Evolutionary conservation across 2,113 vertebrate species (phyloP).

Genomic region (Sebastes schlegelii): DNA sequence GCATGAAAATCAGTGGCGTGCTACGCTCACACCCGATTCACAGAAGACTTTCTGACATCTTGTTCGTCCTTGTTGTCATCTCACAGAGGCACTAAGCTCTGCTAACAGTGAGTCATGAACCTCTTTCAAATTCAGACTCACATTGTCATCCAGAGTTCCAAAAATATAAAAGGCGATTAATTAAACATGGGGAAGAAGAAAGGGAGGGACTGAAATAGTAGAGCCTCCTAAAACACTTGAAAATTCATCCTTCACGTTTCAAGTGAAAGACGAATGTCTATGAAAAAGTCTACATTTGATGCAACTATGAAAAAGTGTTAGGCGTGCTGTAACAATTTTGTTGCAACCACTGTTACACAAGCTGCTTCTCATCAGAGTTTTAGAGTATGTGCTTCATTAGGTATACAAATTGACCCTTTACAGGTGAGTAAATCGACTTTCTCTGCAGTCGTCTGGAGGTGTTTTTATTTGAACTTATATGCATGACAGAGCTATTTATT

Average conservation of each 20-base stretch:
- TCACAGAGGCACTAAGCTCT: constrained; percentile 41
- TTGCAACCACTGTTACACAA: constrained; percentile 26
- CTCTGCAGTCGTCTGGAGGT: neutral
- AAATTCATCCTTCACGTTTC: neutral
- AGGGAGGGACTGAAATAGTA: constrained; percentile 26
- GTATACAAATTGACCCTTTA: neutral
- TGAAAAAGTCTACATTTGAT: neutral
- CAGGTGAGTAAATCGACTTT: constrained; percentile 44
- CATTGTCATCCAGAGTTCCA: constrained; percentile 49
- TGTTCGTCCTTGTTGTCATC: constrained; percentile 40
- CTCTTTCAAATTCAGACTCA: constrained; percentile 39
- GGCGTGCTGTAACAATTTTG: neutral
- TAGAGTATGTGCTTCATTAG: constrained; percentile 18
- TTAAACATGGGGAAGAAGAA: constrained; percentile 59
- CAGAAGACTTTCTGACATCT: constrained; percentile 38
- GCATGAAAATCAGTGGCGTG: constrained; percentile 26
- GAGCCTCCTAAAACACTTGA: constrained; percentile 16
- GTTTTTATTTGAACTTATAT: neutral
- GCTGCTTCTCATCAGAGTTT: constrained; percentile 32
- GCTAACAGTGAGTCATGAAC: constrained; percentile 41
- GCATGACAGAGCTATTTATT: neutral
- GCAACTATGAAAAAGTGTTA: constrained; percentile 31
- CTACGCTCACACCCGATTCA: constrained; percentile 24
- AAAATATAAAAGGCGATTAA: constrained; percentile 62
- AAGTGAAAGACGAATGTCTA: neutral